Base-by-base conservation (phyloP, 2,113 vertebrate genomes). In the Microcebus tavaratra region DNA sequence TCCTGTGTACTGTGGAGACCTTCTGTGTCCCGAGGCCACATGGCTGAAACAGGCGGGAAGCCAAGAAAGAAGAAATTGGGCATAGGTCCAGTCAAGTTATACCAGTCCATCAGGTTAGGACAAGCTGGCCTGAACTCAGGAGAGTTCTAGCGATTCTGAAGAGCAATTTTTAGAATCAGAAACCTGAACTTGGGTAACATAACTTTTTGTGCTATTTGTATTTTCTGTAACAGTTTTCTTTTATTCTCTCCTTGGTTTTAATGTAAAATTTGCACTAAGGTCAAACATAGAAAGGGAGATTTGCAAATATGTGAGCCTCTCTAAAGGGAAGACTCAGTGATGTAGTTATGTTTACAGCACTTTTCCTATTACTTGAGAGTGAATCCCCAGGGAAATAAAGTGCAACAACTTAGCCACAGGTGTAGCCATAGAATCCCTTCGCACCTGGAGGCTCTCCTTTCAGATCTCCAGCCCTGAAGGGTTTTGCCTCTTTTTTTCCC, bases 211-310 rank as follows among this genome's bases (percentile, higher is more conserved):
- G 12, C 55, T 59, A 20, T 92, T 92, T 63, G 11, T 63, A 31
- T 85, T 92, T 94, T 92, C 68, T 70, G 0, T 73, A 48, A 31
- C 59, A 55, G 67, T 88, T 95, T 92, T 93, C 45, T 82, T 84
- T 50, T 75, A 27, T 45, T 82, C 11, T 57, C 42, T 83, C 80
- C 75, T 73, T 53, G 18, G 39, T 82, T 91, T 94, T 88, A 12
- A 12, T 75, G 13, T 95, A 36, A 80, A 80, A 75, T 80, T 80
- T 70, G 5, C n/a, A 42, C 48, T 90, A 57, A 85, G 39, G 21
- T 87, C 63, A 72, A 57, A 8, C n/a, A 5, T 29, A 39, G 75
- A 68, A 86, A 87, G n/a, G 48, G 48, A 20, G 29, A 61, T 80
- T 70, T 73, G 39, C 61, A 63, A 72, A 14, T 90, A 73, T 31